Evolutionary conservation across 2,113 vertebrate species (phyloP), one percentile per base, ranked within the genome.

Genomic region (Hemichromis elongatus): DNA sequence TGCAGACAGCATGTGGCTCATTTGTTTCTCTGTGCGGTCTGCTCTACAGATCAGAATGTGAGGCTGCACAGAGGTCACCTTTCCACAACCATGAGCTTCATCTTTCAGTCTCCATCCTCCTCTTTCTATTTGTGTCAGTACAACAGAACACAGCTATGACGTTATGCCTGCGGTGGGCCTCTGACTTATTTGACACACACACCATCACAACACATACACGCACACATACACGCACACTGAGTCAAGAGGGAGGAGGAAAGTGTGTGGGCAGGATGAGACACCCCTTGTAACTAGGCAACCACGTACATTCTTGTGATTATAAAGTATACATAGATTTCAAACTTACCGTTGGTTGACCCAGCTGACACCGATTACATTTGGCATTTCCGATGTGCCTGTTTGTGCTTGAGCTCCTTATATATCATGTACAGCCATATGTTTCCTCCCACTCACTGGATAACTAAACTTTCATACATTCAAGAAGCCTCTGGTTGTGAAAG

Each of bases 211-310:
- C 66, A 73, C 68, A 47, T 28, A 19, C 0, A 30, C 42, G 7
- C 68, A 75, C 42, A 30, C 28, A 77, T 42, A 54, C 33, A 61
- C 54, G 1, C 75, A 55, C 59, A 9, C 35, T 5, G 21, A 79
- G 37, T 57, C 53, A 45, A 70, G 61, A 75, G 33, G 40, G 47
- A 77, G 55, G 54, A 73, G 37, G 63, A 28, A 28, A 54, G 80
- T n/a, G 42, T 42, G 80, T 82, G 50, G 70, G 59, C 5, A 13
- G 40, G 50, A 81, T 35, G 59, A 84, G 79, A 35, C 50, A 57
- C 26, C 24, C 3, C 33, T 78, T 59, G 82, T 91, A 70, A 73
- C 87, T 7, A 79, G 59, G 88, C 90, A 91, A 87, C 90, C 21
- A 75, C 47, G 73, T 70, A 73, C 37, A 47, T 24, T 37, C 6